Percentiles rank a stretch among this genome's conserved stretches.
These are phyloP conservation scores for Mycetomoellerius zeteki DNA, from an alignment of 1,140 invertebrate species.

Conservation along the genomic window DNA sequence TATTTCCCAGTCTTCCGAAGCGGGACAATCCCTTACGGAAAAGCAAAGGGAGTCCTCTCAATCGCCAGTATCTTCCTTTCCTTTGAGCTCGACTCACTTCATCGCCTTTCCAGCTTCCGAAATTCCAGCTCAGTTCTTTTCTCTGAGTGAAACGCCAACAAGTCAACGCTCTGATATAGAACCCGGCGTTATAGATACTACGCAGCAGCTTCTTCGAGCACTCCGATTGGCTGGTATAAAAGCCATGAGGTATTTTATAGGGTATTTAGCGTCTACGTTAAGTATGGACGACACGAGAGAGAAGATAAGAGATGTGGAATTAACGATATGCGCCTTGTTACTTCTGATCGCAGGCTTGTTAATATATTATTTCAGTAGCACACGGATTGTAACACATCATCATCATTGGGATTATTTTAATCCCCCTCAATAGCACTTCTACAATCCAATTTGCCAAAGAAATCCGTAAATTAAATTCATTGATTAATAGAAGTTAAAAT, in stretches of 20 bases:
- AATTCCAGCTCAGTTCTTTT: conserved; percentile 79
- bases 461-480: conserved; percentile 22
- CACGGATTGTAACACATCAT: conserved; percentile 92
- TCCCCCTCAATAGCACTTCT: conserved; percentile 87
- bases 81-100: conserved; percentile 66
- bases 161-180: conserved; percentile 64
- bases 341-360: conserved; percentile 91
- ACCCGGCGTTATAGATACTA: conserved; percentile 87
- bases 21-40: conserved; percentile 34
- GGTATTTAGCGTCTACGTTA: conserved; percentile 88
- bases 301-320: conserved; percentile 90
- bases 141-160: conserved; percentile 63
- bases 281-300: conserved; percentile 87
- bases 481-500: conserved; percentile 47
- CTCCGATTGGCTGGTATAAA: conserved; percentile 89
- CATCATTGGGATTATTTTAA: conserved; percentile 94
- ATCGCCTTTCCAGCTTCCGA: conserved; percentile 80
- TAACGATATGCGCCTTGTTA: conserved; percentile 91
- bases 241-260: conserved; percentile 89
- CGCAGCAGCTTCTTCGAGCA: conserved; percentile 89
- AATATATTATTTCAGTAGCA: conserved; percentile 90
- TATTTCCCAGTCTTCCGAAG: conserved; percentile 77
- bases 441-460: conserved; percentile 26
- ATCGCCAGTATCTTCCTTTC: conserved; percentile 65
- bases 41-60: conserved; percentile 70